A percentile compares a stretch with the other conserved stretches of the same genome.
Evolutionary conservation across 2,113 vertebrate species (phyloP).

Genomic region (Mus pahari): DNA sequence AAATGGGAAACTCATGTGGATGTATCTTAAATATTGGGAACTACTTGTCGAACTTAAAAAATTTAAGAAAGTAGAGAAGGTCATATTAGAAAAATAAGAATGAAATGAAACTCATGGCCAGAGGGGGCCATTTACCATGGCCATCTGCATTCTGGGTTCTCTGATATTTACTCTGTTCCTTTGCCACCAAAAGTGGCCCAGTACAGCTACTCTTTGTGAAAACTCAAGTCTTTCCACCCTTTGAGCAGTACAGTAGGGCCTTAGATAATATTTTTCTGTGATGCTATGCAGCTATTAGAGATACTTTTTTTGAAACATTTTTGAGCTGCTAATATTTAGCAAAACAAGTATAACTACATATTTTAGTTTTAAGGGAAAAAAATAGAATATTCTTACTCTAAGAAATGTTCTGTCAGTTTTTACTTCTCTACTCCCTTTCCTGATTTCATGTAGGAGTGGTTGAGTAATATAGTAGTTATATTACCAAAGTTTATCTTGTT

Average conservation of each 20-base stretch:
- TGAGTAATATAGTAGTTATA: background rate
- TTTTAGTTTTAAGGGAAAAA: constrained; percentile 10
- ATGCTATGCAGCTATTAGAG: background rate
- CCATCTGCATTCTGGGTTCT: background rate
- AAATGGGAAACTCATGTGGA: constrained; percentile 97
- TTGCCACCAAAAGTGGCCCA: background rate
- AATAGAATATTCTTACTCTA: background rate
- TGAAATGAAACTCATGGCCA: background rate
- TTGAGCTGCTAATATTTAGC: constrained; percentile 19
- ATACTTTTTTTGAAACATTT: background rate
- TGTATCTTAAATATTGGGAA: constrained; percentile 96
- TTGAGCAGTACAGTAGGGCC: background rate
- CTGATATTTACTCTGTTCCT: background rate
- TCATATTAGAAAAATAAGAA: constrained; percentile 84
- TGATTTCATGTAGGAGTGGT: background rate
- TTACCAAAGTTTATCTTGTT: background rate
- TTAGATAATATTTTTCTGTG: background rate
- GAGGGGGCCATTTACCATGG: background rate
- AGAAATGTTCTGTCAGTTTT: constrained; percentile 28
- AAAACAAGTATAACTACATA: background rate
- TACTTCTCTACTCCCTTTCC: background rate
- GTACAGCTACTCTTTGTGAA: background rate
- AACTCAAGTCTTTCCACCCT: background rate
- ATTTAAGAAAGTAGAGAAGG: constrained; percentile 90
- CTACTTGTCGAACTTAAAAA: constrained; percentile 91